phyloP scores from a whole-genome alignment of 2,113 vertebrate species.

The Notothenia rossii region DNA sequence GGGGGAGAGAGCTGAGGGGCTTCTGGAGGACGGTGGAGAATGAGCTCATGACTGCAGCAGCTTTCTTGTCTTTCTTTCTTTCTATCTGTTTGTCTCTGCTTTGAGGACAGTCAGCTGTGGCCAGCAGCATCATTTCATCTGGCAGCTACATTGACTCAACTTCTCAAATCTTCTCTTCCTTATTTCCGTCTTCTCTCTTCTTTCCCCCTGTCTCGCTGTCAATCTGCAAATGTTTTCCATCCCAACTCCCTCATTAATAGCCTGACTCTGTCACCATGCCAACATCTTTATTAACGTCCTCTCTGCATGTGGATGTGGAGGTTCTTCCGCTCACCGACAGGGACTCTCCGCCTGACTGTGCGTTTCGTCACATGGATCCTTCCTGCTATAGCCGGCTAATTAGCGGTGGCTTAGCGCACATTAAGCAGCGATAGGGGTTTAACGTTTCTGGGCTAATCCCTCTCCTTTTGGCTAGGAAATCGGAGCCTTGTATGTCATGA shows the following conservation, averaged over 20 bases:
- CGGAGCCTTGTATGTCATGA: slow-evolving; percentile 73
- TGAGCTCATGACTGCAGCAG: slow-evolving; percentile 49
- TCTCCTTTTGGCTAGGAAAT: slow-evolving; percentile 70
- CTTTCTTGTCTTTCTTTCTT: neutral
- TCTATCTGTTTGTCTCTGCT: slow-evolving; percentile 22
- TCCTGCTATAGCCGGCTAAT: slow-evolving; percentile 71
- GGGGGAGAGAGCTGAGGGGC: slow-evolving; percentile 33
- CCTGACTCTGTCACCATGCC: slow-evolving; percentile 7
- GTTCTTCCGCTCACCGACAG: slow-evolving; percentile 21
- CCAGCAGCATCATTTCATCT: slow-evolving; percentile 39
- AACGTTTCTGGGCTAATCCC: slow-evolving; percentile 79
- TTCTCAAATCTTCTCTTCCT: neutral
- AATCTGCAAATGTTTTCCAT: slow-evolving; percentile 26
- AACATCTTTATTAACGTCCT: neutral
- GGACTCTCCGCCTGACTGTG: slow-evolving; percentile 36
- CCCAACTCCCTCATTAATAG: slow-evolving; percentile 26
- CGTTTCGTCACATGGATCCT: slow-evolving; percentile 69
- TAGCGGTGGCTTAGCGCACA: slow-evolving; percentile 79
- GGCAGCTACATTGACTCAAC: slow-evolving; percentile 32
- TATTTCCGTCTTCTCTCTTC: neutral
- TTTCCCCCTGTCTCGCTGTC: neutral
- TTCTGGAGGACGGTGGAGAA: slow-evolving; percentile 28
- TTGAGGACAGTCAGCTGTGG: slow-evolving; percentile 28
- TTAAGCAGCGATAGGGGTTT: slow-evolving; percentile 76
- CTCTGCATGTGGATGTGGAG: slow-evolving; percentile 9